These are phyloP conservation scores for Tridacna crocea DNA, from an alignment of 2,888 invertebrate species.

Conservation along the genomic window DNA sequence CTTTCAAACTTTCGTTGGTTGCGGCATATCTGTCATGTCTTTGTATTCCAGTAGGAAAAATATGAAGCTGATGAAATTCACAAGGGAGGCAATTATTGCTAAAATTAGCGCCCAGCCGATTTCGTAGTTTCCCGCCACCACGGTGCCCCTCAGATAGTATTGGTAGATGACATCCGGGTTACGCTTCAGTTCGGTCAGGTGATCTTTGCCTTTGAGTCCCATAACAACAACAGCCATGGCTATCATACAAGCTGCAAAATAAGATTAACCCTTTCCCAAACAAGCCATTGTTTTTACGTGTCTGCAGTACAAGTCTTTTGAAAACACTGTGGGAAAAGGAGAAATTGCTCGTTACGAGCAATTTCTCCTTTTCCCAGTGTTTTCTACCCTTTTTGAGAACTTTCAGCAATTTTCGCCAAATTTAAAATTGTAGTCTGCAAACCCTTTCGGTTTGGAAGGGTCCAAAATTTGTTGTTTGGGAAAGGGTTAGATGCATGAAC, in stretches of 20 bases:
- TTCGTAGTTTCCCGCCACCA: conserved; percentile 58
- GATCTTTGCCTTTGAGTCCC: conserved; percentile 60
- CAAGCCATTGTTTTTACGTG: too few species aligned
- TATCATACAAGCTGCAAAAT: conserved; percentile 61
- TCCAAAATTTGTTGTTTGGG: too few species aligned
- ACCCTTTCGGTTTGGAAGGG: too few species aligned
- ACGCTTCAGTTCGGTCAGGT: conserved; percentile 51
- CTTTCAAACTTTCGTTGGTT: conserved; percentile 54
- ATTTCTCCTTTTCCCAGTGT: too few species aligned
- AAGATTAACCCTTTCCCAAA: too few species aligned
- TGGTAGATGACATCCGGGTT: conserved; percentile 47
- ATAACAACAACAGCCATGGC: conserved; percentile 62
- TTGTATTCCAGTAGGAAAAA: conserved; percentile 63
- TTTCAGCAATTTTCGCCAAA: too few species aligned
- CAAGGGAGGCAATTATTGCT: conserved; percentile 57
- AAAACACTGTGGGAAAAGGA: too few species aligned
- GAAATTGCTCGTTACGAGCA: too few species aligned
- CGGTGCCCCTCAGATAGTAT: conserved; percentile 47
- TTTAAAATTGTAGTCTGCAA: too few species aligned
- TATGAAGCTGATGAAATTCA: conserved; percentile 57
- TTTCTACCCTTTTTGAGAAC: too few species aligned
- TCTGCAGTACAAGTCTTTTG: too few species aligned
- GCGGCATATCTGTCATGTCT: conserved; percentile 58
- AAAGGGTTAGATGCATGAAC: too few species aligned
- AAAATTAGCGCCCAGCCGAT: conserved; percentile 63